These are phyloP conservation scores for Maconellicoccus hirsutus DNA, from an alignment of 1,140 invertebrate genomes.

Conservation along the genomic window DNA sequence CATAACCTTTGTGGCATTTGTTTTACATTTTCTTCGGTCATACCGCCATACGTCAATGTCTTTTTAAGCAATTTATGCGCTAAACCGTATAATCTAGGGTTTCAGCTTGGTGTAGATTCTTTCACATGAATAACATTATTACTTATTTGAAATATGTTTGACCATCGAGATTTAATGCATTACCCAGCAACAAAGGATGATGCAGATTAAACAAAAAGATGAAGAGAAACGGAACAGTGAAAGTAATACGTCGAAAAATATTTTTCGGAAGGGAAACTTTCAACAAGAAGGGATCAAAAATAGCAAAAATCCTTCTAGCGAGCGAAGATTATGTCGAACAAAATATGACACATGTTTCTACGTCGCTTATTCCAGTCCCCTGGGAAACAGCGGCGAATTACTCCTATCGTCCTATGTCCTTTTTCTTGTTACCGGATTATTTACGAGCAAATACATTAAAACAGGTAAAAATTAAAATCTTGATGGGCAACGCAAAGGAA, in stretches of 20 bases:
- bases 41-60: slow-evolving; percentile 1
- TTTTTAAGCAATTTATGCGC: background rate
- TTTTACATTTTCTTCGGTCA: background rate
- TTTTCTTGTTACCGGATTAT: background rate
- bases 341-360: slow-evolving; percentile 21
- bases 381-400: background rate
- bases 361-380: background rate
- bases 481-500: background rate
- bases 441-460: background rate
- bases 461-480: background rate
- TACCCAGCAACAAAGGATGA: background rate
- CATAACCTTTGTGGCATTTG: background rate
- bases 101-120: too few species aligned
- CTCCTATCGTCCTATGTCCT: background rate
- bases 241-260: background rate
- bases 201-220: background rate
- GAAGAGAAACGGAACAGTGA: background rate
- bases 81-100: background rate
- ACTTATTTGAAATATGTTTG: background rate
- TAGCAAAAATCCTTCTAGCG: background rate
- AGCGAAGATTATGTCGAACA: slow-evolving; percentile 15
- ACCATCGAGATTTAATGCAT: background rate
- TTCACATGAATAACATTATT: too few species aligned
- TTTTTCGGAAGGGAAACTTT: background rate
- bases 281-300: background rate